phyloP scores from a whole-genome alignment of 2,888 invertebrate species.

The Ophonus ardosiacus region DNA sequence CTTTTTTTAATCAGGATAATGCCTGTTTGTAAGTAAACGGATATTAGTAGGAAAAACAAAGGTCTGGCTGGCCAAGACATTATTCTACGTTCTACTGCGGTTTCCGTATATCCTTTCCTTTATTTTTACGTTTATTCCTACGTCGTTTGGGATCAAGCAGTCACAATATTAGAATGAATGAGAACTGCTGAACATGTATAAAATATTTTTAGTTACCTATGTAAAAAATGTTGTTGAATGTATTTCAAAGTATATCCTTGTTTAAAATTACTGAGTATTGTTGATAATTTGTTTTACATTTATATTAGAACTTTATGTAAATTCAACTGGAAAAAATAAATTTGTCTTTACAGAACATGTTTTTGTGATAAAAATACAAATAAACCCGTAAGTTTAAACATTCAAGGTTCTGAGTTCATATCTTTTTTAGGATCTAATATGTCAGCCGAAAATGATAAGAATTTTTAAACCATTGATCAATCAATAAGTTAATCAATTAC shows the following conservation, averaged over 20 bases:
- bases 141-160: slow-evolving; percentile 62
- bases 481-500: too few species aligned
- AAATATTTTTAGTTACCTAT: slow-evolving; percentile 62
- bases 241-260: slow-evolving; percentile 64
- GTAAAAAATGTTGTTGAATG: slow-evolving; percentile 64
- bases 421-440: too few species aligned
- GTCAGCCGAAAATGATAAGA: too few species aligned
- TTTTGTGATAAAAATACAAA: background rate
- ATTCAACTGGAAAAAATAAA: slow-evolving; percentile 64
- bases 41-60: slow-evolving; percentile 53
- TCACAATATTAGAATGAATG: slow-evolving; percentile 60
- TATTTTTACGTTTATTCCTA: slow-evolving; percentile 52
- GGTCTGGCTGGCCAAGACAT: slow-evolving; percentile 59
- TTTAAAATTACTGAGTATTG: slow-evolving; percentile 63
- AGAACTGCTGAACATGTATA: slow-evolving; percentile 61
- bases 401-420: too few species aligned
- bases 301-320: slow-evolving; percentile 64
- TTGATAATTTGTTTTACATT: slow-evolving; percentile 64
- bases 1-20: slow-evolving; percentile 62
- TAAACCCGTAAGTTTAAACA: background rate
- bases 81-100: slow-evolving; percentile 57
- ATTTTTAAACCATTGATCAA: too few species aligned
- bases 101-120: slow-evolving; percentile 52
- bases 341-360: slow-evolving; percentile 60
- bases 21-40: slow-evolving; percentile 55